These are phyloP conservation scores for Emmelina monodactyla DNA, from an alignment of 2,888 invertebrate genomes.

Conservation along the genomic window DNA sequence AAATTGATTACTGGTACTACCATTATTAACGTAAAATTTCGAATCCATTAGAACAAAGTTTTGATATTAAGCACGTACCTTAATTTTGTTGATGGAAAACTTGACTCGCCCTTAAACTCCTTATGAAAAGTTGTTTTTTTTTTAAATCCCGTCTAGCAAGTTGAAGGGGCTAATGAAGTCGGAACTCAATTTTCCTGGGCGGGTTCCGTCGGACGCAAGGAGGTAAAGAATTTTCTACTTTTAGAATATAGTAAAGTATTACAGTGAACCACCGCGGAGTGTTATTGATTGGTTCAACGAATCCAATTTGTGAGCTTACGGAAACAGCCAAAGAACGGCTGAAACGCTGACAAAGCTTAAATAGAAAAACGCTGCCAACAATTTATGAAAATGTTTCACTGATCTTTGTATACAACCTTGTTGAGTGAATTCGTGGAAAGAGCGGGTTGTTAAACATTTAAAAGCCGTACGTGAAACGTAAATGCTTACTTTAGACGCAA, in stretches of 20 bases:
- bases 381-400: background rate
- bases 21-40: conserved; percentile 54
- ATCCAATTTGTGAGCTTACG: conserved; percentile 32
- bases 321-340: conserved; percentile 5
- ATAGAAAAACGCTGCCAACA: background rate
- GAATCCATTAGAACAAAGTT: conserved; percentile 57
- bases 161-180: conserved; percentile 46
- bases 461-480: no score
- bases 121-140: conserved; percentile 45
- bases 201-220: conserved; percentile 21
- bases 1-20: conserved; percentile 35
- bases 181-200: conserved; percentile 41
- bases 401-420: background rate
- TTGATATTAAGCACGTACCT: conserved; percentile 54
- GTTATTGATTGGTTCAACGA: conserved; percentile 18
- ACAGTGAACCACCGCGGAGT: conserved; percentile 5
- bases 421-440: background rate
- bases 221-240: conserved; percentile 16
- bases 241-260: conserved; percentile 16
- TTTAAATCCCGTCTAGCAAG: conserved; percentile 33
- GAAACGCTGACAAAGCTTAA: background rate
- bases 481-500: no score
- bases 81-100: conserved; percentile 61
- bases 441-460: background rate
- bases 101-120: conserved; percentile 46